Evolutionary conservation across 2,888 invertebrate species (phyloP).

Genomic region (Brenthis daphne): DNA sequence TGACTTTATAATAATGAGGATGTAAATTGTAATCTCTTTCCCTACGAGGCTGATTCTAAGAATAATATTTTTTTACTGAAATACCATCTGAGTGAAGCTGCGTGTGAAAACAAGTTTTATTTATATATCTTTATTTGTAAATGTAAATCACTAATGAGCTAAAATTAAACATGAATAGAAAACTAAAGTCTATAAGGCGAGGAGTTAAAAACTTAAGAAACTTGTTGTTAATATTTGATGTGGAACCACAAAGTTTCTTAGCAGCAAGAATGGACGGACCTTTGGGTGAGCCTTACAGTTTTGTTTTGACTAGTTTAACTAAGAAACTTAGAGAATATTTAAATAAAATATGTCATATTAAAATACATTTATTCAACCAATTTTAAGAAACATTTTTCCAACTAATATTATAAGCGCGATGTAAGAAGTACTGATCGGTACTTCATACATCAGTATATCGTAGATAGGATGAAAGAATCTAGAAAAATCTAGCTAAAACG

Average conservation of each 20-base stretch:
- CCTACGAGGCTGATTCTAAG: no score
- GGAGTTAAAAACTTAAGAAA: slow-evolving; percentile 36
- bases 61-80: no score
- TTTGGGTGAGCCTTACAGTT: slow-evolving; percentile 34
- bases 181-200: slow-evolving; percentile 27
- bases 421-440: no score
- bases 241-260: slow-evolving; percentile 32
- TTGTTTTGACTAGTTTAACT: slow-evolving; percentile 26
- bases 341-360: slow-evolving; percentile 3
- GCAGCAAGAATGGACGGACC: slow-evolving; percentile 34
- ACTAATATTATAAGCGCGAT: no score
- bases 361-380: background rate
- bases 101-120: background rate
- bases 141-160: background rate
- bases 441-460: no score
- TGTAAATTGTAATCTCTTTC: no score
- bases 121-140: background rate
- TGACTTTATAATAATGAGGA: no score
- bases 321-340: slow-evolving; percentile 11
- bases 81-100: no score
- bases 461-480: no score
- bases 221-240: slow-evolving; percentile 37
- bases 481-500: no score
- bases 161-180: slow-evolving; percentile 8
- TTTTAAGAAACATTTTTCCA: background rate